These are phyloP conservation scores for Copidosoma floridanum DNA, from an alignment of 1,140 invertebrate species.

Conservation along the genomic window DNA sequence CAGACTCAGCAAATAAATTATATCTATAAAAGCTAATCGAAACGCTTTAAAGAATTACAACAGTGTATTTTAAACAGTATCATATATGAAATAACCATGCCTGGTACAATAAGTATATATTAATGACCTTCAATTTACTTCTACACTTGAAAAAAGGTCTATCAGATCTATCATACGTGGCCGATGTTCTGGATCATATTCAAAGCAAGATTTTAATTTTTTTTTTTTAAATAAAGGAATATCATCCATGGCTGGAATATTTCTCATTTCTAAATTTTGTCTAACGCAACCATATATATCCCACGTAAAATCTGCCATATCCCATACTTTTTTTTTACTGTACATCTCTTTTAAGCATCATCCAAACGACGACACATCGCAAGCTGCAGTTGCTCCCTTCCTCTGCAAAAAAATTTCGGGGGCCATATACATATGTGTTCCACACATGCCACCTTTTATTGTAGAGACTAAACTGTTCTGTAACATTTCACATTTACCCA, in stretches of 20 bases:
- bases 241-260: not conserved
- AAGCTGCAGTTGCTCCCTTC: not conserved
- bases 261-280: not conserved
- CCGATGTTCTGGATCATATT: not conserved
- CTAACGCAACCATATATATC: not conserved
- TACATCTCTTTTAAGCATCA: not conserved
- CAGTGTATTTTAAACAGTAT: too few species aligned
- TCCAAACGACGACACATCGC: not conserved
- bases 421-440: not conserved
- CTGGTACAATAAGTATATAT: too few species aligned
- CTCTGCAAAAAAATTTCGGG: not conserved
- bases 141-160: too few species aligned
- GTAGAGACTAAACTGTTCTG: too few species aligned
- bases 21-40: too few species aligned
- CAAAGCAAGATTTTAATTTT: not conserved
- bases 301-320: not conserved
- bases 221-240: not conserved
- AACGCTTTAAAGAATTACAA: too few species aligned
- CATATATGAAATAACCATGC: too few species aligned
- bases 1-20: too few species aligned
- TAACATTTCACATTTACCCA: not conserved
- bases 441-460: not conserved
- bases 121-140: too few species aligned
- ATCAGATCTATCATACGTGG: not conserved
- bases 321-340: not conserved